Evolutionary conservation across 2,888 invertebrate genomes (phyloP).

Genomic region (Acleris holmiana): DNA sequence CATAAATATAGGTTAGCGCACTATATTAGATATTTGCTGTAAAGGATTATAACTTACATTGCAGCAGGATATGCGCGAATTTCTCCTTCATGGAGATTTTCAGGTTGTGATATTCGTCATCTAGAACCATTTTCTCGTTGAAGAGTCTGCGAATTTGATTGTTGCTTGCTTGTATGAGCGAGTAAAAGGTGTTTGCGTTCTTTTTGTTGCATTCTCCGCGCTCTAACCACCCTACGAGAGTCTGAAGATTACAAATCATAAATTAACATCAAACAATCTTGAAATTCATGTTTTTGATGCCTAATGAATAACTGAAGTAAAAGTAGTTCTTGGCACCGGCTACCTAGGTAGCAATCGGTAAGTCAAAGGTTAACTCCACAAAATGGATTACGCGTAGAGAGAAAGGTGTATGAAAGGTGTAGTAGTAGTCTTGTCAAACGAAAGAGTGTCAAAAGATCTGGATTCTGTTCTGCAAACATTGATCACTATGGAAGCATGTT

Average conservation of each 20-base stretch:
- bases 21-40: background rate
- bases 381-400: too few species aligned
- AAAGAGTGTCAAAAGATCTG: too few species aligned
- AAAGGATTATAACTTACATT: conserved; percentile 90
- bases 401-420: too few species aligned
- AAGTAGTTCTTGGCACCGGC: background rate
- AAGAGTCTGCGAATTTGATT: conserved; percentile 94
- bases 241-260: conserved; percentile 62
- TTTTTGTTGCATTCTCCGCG: conserved; percentile 96
- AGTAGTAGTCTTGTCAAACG: too few species aligned
- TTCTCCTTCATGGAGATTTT: conserved; percentile 91
- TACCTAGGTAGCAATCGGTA: background rate
- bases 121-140: conserved; percentile 92
- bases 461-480: too few species aligned
- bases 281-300: too few species aligned
- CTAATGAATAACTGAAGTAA: too few species aligned
- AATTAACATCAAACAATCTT: too few species aligned
- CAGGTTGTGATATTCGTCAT: conserved; percentile 93
- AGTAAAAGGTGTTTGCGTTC: conserved; percentile 95
- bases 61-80: conserved; percentile 92
- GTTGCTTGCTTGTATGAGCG: conserved; percentile 96
- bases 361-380: background rate
- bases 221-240: conserved; percentile 95
- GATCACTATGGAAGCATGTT: too few species aligned
- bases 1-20: background rate